Conservation (phyloP, 2,888 invertebrate genomes). For the Eudemis profundana region DNA sequence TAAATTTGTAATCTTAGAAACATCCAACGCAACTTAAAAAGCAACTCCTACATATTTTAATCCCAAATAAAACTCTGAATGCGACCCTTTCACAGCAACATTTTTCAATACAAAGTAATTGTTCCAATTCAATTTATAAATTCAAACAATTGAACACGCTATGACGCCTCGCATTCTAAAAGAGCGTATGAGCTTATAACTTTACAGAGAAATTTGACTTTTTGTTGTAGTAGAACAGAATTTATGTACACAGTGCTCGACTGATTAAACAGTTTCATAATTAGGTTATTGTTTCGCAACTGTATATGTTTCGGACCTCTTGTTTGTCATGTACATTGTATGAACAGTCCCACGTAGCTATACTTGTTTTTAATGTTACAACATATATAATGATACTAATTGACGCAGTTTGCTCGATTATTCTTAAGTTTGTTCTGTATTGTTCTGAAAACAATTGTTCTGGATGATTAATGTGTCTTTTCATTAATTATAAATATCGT, state of each 20-base stretch:
- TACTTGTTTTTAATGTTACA: conserved; percentile 57
- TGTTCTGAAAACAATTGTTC: conserved; percentile 27
- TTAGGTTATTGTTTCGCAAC: conserved; percentile 65
- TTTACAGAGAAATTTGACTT: neutral
- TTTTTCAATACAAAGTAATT: conserved; percentile 32
- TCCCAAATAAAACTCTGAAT: conserved; percentile 11
- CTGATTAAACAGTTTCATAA: conserved; percentile 56
- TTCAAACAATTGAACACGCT: conserved; percentile 27
- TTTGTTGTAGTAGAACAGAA: neutral
- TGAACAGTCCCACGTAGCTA: conserved; percentile 54
- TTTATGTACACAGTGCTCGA: conserved; percentile 25
- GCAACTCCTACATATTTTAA: conserved; percentile 13
- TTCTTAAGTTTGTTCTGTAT: conserved; percentile 43
- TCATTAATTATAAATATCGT: conserved; percentile 18
- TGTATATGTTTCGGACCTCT: conserved; percentile 44
- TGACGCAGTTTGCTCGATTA: conserved; percentile 56
- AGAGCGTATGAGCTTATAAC: neutral
- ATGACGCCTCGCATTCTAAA: conserved; percentile 1
- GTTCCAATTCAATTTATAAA: conserved; percentile 38
- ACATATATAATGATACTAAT: conserved; percentile 64
- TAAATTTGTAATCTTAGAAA: conserved; percentile 10
- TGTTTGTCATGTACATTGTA: conserved; percentile 61
- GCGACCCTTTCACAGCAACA: neutral
- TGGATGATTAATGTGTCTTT: conserved; percentile 30
- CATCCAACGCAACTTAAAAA: neutral